Base-by-base conservation (phyloP, 2,888 invertebrate genomes). In the Cyrtodaria siliqua region DNA sequence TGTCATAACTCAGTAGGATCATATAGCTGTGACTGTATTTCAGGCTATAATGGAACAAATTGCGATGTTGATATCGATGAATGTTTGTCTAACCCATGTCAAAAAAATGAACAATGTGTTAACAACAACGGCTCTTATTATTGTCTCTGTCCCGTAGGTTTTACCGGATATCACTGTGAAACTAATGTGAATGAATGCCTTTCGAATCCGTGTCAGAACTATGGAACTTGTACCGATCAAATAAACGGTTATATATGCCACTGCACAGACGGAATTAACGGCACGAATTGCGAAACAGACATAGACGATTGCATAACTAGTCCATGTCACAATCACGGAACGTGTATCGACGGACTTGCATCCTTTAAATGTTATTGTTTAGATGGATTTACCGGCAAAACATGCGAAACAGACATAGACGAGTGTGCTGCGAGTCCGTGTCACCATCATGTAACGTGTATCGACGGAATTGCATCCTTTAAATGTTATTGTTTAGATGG, bases 1-100 rank as follows among this genome's bases (percentile, higher is more conserved):
- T 74, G 74, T 47, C 18, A 49, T 23, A 68, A 69, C 24, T 38
- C 42, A 12, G 18, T 57, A 2, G 75, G 69, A 26, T 33, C 42
- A 16, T 75, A 55, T 64, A 42, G 29, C 29, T 75, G 72, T 40
- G 12, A 52, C 12, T 72, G 71, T 38, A 1, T 23, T 4, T 12
- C 29, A 6, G 59, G 59, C 6, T 72, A 24, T 23, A 42, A 20
- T 18, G 71, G 71, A 20, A 26, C 1, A 3, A 44, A 44, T 44
- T 44, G 44, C 6, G 38, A 40, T 24, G 16, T 2, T 20, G 64
- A 71, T 20, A 50, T 59, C 2, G 50, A 71, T 29, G 71, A 71
- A 42, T 71, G 71, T 38, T 18, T 12, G 4, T 9, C 42, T 2
- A 29, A 47, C 16, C 53, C 61, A 20, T 60, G 73, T 27, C 42